Conservation (phyloP, 2,797 vertebrate species). For the Chiroxiphia lanceolata region DNA sequence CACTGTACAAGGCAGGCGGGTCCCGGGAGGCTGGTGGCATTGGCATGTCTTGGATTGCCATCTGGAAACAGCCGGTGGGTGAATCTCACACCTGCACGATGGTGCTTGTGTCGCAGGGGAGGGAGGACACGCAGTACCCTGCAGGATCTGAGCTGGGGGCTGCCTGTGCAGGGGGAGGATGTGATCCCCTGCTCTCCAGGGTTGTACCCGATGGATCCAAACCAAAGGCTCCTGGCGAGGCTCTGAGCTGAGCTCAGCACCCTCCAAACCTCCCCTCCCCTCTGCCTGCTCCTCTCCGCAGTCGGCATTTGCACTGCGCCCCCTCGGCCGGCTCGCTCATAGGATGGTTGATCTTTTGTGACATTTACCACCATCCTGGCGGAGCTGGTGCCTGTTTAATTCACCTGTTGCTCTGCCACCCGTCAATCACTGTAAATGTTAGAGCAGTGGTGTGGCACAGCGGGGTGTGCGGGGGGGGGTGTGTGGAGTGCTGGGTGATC, state of each 20-base stretch:
- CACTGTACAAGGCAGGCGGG: background rate
- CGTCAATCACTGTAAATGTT: conserved; percentile 26
- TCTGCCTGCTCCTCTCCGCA: background rate
- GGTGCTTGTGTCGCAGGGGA: fast-evolving
- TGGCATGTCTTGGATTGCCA: background rate
- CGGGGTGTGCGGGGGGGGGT: fast-evolving
- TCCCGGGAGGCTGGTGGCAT: background rate
- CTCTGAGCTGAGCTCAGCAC: background rate
- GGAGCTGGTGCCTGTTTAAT: conserved; percentile 11
- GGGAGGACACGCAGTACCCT: background rate
- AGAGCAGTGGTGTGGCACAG: background rate
- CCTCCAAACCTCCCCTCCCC: background rate
- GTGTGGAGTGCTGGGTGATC: background rate
- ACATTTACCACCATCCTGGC: conserved; percentile 51
- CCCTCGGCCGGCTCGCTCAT: background rate
- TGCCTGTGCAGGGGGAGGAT: too few species aligned
- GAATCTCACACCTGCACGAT: background rate
- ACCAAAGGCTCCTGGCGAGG: background rate
- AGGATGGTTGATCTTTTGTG: conserved; percentile 59
- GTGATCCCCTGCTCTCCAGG: fast-evolving
- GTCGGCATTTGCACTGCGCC: conserved; percentile 38
- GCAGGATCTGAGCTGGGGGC: fast-evolving
- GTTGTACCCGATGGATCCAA: fast-evolving
- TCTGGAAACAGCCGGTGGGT: fast-evolving
- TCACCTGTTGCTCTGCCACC: conserved; percentile 60